Percentiles rank a stretch among this genome's conserved stretches.
phyloP scores from a whole-genome alignment of 2,113 vertebrate species.

The Strix uralensis region DNA sequence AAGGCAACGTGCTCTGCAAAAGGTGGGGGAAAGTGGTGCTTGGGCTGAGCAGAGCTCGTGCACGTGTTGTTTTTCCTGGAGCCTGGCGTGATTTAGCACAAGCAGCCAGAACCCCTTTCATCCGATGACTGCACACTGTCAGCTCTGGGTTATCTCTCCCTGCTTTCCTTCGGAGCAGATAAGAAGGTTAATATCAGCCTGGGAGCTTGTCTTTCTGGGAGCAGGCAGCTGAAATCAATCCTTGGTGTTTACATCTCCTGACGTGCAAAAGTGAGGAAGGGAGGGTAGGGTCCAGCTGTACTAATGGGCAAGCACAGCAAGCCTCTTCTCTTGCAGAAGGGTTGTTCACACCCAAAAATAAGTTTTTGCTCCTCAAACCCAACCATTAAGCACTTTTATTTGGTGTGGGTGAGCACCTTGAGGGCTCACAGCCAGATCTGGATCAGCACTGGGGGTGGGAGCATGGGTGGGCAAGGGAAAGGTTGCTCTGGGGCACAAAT shows the following conservation, averaged over 20 bases:
- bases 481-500: background rate
- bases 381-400: background rate
- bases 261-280: rapidly evolving
- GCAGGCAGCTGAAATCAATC: constrained; percentile 17
- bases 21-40: background rate
- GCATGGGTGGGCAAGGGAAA: background rate
- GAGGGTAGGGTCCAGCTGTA: background rate
- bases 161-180: background rate
- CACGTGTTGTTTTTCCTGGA: background rate
- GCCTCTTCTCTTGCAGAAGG: background rate
- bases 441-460: background rate
- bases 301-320: background rate
- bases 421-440: background rate
- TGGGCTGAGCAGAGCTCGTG: background rate
- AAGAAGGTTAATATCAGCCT: constrained; percentile 33
- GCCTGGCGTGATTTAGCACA: rapidly evolving
- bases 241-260: background rate
- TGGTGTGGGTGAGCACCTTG: background rate
- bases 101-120: background rate
- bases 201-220: constrained; percentile 9
- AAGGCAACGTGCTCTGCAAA: background rate
- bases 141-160: constrained; percentile 28
- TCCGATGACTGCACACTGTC: background rate
- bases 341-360: background rate
- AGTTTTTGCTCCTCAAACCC: background rate